phyloP scores from a whole-genome alignment of 2,113 vertebrate species.

The Notothenia coriiceps region DNA sequence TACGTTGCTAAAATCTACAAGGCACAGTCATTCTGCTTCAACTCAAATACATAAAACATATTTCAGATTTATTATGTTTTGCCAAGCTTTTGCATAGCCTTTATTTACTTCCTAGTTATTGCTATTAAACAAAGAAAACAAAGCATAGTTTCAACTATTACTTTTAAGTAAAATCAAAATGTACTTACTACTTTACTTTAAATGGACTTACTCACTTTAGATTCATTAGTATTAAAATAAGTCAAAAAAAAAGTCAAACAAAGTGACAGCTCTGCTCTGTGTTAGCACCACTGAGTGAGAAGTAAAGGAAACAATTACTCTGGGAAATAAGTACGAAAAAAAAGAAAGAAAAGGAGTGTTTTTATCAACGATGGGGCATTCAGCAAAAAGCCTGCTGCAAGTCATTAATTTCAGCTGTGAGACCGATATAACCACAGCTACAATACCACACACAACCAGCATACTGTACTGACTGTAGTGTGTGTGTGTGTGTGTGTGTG shows the following conservation, averaged over 20 bases:
- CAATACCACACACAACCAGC: slow-evolving; percentile 33
- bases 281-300: slow-evolving; percentile 46
- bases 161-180: not conserved
- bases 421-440: slow-evolving; percentile 40
- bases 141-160: not conserved
- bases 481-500: too few relatives aligned
- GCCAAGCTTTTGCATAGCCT: not conserved
- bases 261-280: slow-evolving; percentile 53
- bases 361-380: slow-evolving; percentile 41
- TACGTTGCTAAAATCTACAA: not conserved
- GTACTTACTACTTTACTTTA: too few relatives aligned
- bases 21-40: not conserved
- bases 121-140: slow-evolving; percentile 3
- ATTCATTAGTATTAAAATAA: slow-evolving; percentile 58
- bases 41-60: not conserved
- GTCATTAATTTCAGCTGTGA: slow-evolving; percentile 56
- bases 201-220: slow-evolving; percentile 39
- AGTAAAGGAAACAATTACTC: slow-evolving; percentile 58
- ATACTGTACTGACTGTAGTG: slow-evolving; percentile 1
- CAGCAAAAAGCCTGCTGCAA: slow-evolving; percentile 45
- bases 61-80: slow-evolving; percentile 9
- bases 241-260: slow-evolving; percentile 51
- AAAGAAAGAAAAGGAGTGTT: slow-evolving; percentile 26
- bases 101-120: not conserved
- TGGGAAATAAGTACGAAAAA: slow-evolving; percentile 46